A percentile compares a stretch with the other conserved stretches of the same genome.
These are phyloP conservation scores for Chymomyza costata DNA, from an alignment of 1,140 invertebrate species.

Conservation along the genomic window DNA sequence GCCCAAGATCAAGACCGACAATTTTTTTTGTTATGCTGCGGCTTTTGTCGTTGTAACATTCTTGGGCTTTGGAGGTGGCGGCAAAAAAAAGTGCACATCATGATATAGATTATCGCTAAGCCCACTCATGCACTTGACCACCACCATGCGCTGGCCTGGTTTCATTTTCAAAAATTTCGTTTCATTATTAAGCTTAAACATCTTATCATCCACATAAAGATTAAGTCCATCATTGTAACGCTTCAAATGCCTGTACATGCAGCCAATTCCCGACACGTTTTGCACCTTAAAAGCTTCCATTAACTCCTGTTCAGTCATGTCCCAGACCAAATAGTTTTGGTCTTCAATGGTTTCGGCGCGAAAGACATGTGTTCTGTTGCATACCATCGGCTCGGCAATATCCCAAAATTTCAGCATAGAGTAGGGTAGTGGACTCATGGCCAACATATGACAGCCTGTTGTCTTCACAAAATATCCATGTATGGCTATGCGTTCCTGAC, in stretches of 20 bases:
- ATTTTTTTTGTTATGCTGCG: conserved; percentile 47
- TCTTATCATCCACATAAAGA: neutral
- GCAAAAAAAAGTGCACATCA: conserved; percentile 20
- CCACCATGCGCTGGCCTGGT: neutral
- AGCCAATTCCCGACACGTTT: neutral
- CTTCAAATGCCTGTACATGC: neutral
- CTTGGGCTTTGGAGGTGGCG: neutral
- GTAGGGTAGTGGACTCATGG: conserved; percentile 4
- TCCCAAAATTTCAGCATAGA: neutral
- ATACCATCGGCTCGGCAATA: neutral
- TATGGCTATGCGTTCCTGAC: neutral
- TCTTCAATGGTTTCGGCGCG: neutral
- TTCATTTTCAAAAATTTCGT: neutral
- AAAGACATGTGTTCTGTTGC: neutral
- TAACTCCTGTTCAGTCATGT: neutral
- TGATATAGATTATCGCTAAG: neutral
- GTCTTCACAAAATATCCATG: conserved; percentile 32
- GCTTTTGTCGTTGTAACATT: conserved; percentile 3
- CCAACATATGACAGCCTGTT: conserved; percentile 23
- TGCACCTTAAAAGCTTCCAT: neutral
- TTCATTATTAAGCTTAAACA: neutral
- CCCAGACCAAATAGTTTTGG: conserved; percentile 4
- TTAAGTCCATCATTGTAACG: neutral
- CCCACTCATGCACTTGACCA: neutral
- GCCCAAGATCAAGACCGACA: conserved; percentile 83